A percentile compares a stretch with the other conserved stretches of the same genome.
phyloP scores from a whole-genome alignment of 2,113 vertebrate genomes.

The Syrrhaptes paradoxus region DNA sequence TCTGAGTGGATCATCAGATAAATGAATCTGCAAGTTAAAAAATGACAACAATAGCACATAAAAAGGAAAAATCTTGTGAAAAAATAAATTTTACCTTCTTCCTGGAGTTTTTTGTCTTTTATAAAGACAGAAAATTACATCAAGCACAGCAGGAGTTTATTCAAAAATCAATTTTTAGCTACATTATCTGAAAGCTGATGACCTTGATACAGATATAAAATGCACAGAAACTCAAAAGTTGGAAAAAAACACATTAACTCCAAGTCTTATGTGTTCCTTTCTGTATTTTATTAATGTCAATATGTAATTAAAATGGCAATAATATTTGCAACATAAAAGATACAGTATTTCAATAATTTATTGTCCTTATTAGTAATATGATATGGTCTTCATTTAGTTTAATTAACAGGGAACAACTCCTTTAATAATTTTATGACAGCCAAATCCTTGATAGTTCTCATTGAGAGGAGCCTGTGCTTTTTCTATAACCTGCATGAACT shows the following conservation, averaged over 20 bases:
- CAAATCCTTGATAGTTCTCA: neutral
- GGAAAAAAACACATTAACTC: neutral
- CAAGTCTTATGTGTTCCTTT: neutral
- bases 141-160: conserved; percentile 28
- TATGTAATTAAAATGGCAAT: neutral
- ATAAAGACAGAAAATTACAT: neutral
- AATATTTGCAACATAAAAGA: neutral
- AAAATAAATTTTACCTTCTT: neutral
- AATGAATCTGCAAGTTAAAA: neutral
- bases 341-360: neutral
- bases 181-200: conserved; percentile 25
- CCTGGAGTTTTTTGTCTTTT: neutral
- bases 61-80: neutral
- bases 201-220: conserved; percentile 17
- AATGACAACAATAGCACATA: neutral
- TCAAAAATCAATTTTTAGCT: conserved; percentile 32
- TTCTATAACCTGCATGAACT: neutral
- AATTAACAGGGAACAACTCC: neutral
- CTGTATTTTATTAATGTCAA: neutral
- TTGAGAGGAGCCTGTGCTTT: neutral
- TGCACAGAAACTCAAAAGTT: neutral
- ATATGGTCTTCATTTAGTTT: neutral
- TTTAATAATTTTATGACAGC: neutral
- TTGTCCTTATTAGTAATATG: neutral
- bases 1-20: neutral